A percentile compares a stretch with the other conserved stretches of the same genome.
phyloP scores from a whole-genome alignment of 1,140 invertebrate species.

The Centruroides vittatus region DNA sequence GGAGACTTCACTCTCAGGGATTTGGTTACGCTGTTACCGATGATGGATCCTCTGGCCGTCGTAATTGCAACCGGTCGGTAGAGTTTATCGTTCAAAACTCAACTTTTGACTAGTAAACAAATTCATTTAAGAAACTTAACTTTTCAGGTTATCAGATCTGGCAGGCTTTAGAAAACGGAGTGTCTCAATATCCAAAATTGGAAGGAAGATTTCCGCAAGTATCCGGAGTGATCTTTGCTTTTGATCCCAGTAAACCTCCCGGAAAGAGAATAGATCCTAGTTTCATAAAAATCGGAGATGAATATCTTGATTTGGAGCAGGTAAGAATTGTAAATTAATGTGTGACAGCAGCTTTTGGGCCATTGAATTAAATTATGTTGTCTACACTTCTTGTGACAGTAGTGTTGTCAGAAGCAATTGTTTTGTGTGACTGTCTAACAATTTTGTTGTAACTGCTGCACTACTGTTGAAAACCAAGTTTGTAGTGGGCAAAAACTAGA shows the following conservation, averaged over 20 bases:
- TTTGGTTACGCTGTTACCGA: slow-evolving; percentile 63
- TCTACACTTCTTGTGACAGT: no score
- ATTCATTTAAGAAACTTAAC: no score
- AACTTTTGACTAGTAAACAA: not conserved
- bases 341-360: no score
- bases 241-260: slow-evolving; percentile 55
- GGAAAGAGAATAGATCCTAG: slow-evolving; percentile 51
- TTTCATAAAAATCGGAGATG: slow-evolving; percentile 65
- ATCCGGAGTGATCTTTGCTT: slow-evolving; percentile 65
- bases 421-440: no score
- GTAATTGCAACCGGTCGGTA: slow-evolving; percentile 38
- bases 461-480: no score
- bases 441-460: no score
- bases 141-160: slow-evolving; percentile 46
- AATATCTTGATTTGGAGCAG: slow-evolving; percentile 55
- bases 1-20: slow-evolving; percentile 71
- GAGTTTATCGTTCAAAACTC: not conserved
- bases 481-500: no score
- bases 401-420: no score
- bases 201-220: slow-evolving; percentile 71
- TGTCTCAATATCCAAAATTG: slow-evolving; percentile 57
- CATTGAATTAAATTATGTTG: no score
- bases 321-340: slow-evolving; percentile 15
- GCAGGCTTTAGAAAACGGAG: slow-evolving; percentile 62
- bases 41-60: slow-evolving; percentile 66